phyloP scores from a whole-genome alignment of 2,797 vertebrate species.

The Acipenser oxyrinchus region DNA sequence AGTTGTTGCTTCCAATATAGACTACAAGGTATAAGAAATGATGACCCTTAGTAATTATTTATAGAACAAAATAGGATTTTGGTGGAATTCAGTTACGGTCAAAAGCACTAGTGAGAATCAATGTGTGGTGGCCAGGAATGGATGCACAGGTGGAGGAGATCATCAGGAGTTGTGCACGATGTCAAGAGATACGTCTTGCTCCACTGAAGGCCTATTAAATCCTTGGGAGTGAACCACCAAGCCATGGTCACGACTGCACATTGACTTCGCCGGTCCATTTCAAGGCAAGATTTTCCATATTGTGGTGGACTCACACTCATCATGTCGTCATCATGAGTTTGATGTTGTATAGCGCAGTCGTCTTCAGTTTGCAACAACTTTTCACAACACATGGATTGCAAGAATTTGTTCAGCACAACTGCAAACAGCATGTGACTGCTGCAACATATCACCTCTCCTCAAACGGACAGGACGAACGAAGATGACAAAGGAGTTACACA shows the following conservation, averaged over 20 bases:
- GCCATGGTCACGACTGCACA: background rate
- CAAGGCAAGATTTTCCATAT: background rate
- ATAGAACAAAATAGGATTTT: too few relatives aligned
- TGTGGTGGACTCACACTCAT: background rate
- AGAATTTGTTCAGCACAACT: background rate
- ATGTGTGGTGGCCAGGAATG: background rate
- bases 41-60: too few relatives aligned
- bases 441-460: too few relatives aligned
- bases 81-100: too few relatives aligned
- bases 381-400: background rate
- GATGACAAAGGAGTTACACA: too few relatives aligned
- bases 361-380: background rate
- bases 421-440: too few relatives aligned
- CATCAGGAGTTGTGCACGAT: background rate
- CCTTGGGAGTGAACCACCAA: background rate
- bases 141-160: too few relatives aligned
- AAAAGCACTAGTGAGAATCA: slow-evolving; percentile 4
- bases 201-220: background rate
- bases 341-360: background rate
- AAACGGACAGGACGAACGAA: too few relatives aligned
- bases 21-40: too few relatives aligned
- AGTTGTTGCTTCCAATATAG: too few relatives aligned
- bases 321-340: background rate
- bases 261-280: background rate
- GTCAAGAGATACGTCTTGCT: background rate